Percentiles rank a stretch among this genome's conserved stretches.
phyloP scores from a whole-genome alignment of 2,888 invertebrate species.

The Cerceris rybyensis region DNA sequence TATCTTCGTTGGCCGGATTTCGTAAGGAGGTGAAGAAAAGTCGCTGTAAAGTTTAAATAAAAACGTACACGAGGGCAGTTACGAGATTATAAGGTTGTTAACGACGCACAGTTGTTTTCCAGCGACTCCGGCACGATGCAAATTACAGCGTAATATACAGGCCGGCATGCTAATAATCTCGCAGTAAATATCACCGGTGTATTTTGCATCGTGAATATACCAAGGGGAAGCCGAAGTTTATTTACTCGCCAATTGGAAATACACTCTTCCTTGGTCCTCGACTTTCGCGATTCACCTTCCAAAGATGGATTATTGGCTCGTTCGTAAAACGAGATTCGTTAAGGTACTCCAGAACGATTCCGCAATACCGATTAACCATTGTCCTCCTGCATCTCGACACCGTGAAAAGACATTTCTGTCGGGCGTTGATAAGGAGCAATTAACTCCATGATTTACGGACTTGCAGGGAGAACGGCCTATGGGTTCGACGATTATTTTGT shows the following conservation, averaged over 20 bases:
- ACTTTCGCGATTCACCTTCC: neutral
- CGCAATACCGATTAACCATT: slow-evolving; percentile 46
- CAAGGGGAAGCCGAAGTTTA: slow-evolving; percentile 31
- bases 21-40: slow-evolving; percentile 2
- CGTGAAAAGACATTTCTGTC: slow-evolving; percentile 61
- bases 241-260: slow-evolving; percentile 35
- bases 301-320: neutral
- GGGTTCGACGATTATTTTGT: slow-evolving; percentile 64
- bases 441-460: slow-evolving; percentile 74
- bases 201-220: slow-evolving; percentile 49
- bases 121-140: slow-evolving; percentile 58
- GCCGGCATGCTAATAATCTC: slow-evolving; percentile 61
- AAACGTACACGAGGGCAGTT: slow-evolving; percentile 7
- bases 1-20: neutral
- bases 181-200: slow-evolving; percentile 56
- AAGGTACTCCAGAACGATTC: neutral
- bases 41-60: neutral
- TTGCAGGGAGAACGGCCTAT: slow-evolving; percentile 21
- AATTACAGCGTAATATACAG: slow-evolving; percentile 59
- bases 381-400: slow-evolving; percentile 54
- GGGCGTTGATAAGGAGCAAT: slow-evolving; percentile 72
- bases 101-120: slow-evolving; percentile 52
- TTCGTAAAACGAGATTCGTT: slow-evolving; percentile 12
- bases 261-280: neutral
- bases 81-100: slow-evolving; percentile 55